phyloP scores from a whole-genome alignment of 1,140 invertebrate genomes.

The Tachypleus tridentatus region DNA sequence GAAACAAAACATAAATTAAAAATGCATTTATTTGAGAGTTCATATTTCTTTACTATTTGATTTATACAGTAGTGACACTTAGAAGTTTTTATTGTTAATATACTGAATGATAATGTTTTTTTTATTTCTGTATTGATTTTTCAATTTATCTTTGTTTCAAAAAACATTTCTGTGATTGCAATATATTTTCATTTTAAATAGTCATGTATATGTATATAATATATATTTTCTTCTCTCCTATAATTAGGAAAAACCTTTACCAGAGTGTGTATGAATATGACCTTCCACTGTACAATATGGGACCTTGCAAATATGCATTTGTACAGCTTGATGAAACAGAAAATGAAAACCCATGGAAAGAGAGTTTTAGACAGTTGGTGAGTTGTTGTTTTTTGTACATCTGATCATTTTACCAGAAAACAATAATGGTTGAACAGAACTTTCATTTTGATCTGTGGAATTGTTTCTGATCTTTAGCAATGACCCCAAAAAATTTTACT shows the following conservation, averaged over 20 bases:
- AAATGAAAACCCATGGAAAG: slow-evolving; percentile 94
- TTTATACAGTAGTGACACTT: no score
- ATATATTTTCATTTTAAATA: not conserved
- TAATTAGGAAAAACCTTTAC: slow-evolving; percentile 77
- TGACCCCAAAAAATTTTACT: no score
- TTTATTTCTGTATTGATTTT: not conserved
- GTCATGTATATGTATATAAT: no score
- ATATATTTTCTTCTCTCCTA: slow-evolving; percentile 1
- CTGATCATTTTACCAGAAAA: not conserved
- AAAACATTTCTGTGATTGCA: slow-evolving; percentile 8
- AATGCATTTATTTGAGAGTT: no score
- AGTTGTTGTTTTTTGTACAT: slow-evolving; percentile 15
- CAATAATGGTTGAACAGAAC: not conserved
- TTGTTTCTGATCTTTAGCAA: no score
- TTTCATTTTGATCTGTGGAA: no score
- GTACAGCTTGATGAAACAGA: slow-evolving; percentile 78
- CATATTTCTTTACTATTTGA: no score
- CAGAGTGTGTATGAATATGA: slow-evolving; percentile 95
- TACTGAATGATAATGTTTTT: no score
- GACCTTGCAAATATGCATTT: slow-evolving; percentile 82
- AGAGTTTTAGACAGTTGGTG: slow-evolving; percentile 83
- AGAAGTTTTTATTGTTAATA: no score
- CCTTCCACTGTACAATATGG: slow-evolving; percentile 81
- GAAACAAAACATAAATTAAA: no score
- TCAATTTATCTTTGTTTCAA: not conserved